Base-by-base conservation (phyloP, 2,888 invertebrate species). In the Patella ulyssiponensis region DNA sequence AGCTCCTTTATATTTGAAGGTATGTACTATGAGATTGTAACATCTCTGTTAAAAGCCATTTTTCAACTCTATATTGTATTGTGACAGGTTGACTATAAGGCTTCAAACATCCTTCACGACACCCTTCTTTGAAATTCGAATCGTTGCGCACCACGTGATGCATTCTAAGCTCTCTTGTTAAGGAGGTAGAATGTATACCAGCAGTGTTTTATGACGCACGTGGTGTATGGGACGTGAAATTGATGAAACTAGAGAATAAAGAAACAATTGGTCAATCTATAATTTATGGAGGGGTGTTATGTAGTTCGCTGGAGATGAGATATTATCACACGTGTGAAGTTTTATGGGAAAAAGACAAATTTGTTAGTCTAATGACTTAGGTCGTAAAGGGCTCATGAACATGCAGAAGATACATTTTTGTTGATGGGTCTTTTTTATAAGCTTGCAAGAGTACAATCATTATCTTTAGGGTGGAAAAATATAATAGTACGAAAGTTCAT, bases 121-220 rank as follows among this genome's bases (percentile, higher is more conserved):
- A 23, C 20, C 64, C 23, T 58, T 64, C 64, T 64, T 64, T 64
- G 64, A 64, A 64, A 64, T 64, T 64, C 23, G 64, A 64, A 64
- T 64, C 64, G 64, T 23, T 12, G 64, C 23, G 20, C 23, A 64
- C 64, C 64, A 64, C 20, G 64, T 64, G 64, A 64, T 64, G 23
- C 15, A 23, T 64, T 64, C 64, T 23, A 20, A 64, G 64, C 64
- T 20, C 64, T 64, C 64, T 23, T 64, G 64, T 23, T 20, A 64
- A 64, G 64, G 23, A 64, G 64, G 64, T 64, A 23, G 23, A 64
- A 64, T 23, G 20, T 20, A 64, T 64, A 64, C 23, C 20, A 64
- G 20, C 20, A 23, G 64, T 20, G 20, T 64, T 64, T 64, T 23
- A 64, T 64, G 64, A 64, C 23, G 23, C 20, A 64, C 20, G 64